Evolutionary conservation across 2,888 invertebrate genomes (phyloP).

Genomic region (Chloromyia formosa): DNA sequence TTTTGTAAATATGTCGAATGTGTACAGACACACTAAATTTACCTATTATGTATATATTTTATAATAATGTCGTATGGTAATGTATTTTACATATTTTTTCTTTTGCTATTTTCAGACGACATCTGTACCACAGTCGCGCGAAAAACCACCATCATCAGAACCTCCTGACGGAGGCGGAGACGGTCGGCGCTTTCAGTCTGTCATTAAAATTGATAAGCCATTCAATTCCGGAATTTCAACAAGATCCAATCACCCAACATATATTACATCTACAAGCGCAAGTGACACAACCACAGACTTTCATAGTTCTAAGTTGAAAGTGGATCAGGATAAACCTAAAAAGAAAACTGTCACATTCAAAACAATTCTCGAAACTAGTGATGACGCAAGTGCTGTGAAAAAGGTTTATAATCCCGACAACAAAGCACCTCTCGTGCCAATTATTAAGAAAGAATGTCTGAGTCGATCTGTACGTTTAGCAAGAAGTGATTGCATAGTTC

Average conservation of each 20-base stretch:
- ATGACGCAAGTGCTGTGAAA: slow-evolving; percentile 69
- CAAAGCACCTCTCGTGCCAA: slow-evolving; percentile 70
- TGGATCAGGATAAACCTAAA: slow-evolving; percentile 54
- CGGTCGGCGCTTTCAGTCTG: slow-evolving; percentile 19
- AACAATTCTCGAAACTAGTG: slow-evolving; percentile 70
- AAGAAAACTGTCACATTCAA: slow-evolving; percentile 74
- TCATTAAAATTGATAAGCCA: slow-evolving; percentile 40
- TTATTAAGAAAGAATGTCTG: slow-evolving; percentile 71
- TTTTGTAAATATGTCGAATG: too few species aligned
- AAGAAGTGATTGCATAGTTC: slow-evolving; percentile 69
- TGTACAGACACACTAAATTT: too few species aligned
- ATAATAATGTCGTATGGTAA: too few species aligned
- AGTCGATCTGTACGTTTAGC: slow-evolving; percentile 69
- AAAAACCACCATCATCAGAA: slow-evolving; percentile 48
- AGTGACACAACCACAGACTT: slow-evolving; percentile 39
- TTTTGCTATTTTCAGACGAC: slow-evolving; percentile 39
- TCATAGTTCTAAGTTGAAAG: slow-evolving; percentile 41
- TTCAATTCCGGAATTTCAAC: slow-evolving; percentile 44
- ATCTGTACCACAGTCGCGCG: slow-evolving; percentile 43
- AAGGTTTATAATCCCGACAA: slow-evolving; percentile 70
- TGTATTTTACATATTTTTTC: too few species aligned
- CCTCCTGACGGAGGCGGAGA: slow-evolving; percentile 48
- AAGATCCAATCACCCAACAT: slow-evolving; percentile 39
- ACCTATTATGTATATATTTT: too few species aligned
- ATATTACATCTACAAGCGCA: slow-evolving; percentile 10